Conservation (phyloP, 2,888 invertebrate species). For the Magallana nippona region DNA sequence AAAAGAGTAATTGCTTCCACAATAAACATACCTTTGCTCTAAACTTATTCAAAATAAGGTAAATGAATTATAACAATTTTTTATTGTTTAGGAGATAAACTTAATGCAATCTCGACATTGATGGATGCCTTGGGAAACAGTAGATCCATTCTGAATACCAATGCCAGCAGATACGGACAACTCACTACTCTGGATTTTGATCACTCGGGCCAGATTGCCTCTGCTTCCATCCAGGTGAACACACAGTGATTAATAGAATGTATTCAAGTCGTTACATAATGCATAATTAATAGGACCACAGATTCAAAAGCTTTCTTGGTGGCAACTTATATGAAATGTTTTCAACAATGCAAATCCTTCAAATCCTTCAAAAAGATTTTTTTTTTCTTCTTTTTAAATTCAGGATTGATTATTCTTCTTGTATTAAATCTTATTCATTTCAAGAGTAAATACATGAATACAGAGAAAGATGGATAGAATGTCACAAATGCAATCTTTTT, state of each 20-base stretch:
- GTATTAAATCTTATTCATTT: too few species aligned
- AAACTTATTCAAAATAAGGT: background rate
- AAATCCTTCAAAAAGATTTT: too few species aligned
- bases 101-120: constrained; percentile 90
- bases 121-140: constrained; percentile 94
- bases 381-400: too few species aligned
- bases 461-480: too few species aligned
- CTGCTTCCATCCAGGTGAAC: constrained; percentile 90
- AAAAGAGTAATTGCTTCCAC: background rate
- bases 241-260: background rate
- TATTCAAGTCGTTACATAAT: background rate
- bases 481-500: too few species aligned
- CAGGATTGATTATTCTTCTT: too few species aligned
- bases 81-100: constrained; percentile 86
- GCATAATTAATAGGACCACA: background rate
- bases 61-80: background rate
- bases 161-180: constrained; percentile 94
- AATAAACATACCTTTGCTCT: background rate
- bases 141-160: constrained; percentile 90
- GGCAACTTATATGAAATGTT: too few species aligned
- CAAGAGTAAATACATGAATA: too few species aligned
- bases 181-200: constrained; percentile 97
- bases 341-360: too few species aligned
- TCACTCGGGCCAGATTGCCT: constrained; percentile 93
- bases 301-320: too few species aligned